Conservation (phyloP, 2,888 invertebrate species). For the Agonopterix alstromeriana region DNA sequence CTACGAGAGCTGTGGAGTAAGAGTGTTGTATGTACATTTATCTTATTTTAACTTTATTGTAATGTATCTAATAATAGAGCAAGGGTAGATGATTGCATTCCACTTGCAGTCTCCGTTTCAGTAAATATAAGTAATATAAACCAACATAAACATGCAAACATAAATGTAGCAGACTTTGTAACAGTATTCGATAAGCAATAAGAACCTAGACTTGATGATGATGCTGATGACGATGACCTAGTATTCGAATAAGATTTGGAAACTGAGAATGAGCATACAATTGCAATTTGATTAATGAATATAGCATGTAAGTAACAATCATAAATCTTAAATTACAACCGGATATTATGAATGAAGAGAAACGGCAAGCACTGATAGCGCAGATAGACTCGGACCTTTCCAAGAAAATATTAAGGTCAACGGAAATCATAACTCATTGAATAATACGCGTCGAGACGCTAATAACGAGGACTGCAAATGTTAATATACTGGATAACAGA, state of each 20-base stretch:
- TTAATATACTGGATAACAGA: conserved; percentile 31
- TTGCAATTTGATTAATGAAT: too few species aligned
- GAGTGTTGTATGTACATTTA: conserved; percentile 55
- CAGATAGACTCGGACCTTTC: not conserved
- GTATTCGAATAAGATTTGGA: too few species aligned
- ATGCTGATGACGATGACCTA: too few species aligned
- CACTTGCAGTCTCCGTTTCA: conserved; percentile 15
- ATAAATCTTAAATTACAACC: too few species aligned
- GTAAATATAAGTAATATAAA: not conserved
- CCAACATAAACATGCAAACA: not conserved
- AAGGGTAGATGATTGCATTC: conserved; percentile 18
- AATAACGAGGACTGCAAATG: conserved; percentile 37
- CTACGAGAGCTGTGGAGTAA: conserved; percentile 48
- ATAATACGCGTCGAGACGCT: conserved; percentile 16
- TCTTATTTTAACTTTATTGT: conserved; percentile 51
- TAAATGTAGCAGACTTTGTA: too few species aligned
- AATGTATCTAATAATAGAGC: conserved; percentile 41
- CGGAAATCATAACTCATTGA: conserved; percentile 8
- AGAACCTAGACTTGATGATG: too few species aligned
- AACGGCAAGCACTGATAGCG: not conserved
- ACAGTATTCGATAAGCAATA: too few species aligned
- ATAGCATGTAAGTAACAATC: too few species aligned
- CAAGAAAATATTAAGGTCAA: conserved; percentile 8
- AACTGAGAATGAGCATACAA: too few species aligned
- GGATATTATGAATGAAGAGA: too few species aligned